Conservation (phyloP, 2,797 vertebrate species). For the Sylvia borin region DNA sequence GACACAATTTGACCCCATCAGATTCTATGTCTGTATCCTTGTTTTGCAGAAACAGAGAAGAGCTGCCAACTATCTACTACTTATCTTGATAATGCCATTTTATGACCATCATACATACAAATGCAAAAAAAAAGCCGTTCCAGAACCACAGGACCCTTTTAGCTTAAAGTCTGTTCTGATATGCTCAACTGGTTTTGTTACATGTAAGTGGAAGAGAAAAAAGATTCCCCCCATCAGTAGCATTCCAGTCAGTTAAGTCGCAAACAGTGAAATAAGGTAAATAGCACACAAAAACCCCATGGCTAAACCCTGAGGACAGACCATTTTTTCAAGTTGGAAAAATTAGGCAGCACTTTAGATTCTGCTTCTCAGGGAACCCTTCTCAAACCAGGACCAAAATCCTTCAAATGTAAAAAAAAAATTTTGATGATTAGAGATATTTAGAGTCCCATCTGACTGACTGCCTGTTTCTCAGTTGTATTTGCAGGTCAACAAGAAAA, state of each 20-base stretch:
- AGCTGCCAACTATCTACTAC: background rate
- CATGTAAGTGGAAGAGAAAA: background rate
- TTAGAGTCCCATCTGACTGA: background rate
- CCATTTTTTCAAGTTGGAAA: background rate
- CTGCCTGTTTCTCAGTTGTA: background rate
- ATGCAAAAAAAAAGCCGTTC: accelerated
- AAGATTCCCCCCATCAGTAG: background rate
- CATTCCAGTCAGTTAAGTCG: background rate
- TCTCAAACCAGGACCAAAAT: background rate
- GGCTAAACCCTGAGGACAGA: background rate
- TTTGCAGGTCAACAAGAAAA: background rate
- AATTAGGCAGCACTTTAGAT: background rate
- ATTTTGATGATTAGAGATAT: background rate
- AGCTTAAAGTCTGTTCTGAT: background rate
- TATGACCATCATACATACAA: background rate
- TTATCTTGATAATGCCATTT: background rate
- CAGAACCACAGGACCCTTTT: background rate
- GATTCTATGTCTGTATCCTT: background rate
- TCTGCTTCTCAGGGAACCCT: background rate
- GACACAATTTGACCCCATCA: background rate
- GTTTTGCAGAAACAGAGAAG: background rate
- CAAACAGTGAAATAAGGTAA: background rate
- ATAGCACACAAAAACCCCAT: background rate
- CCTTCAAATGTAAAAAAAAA: background rate
- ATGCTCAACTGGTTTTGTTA: background rate